Conservation (phyloP, 2,888 invertebrate genomes). For the Linnaemya vulpina region DNA sequence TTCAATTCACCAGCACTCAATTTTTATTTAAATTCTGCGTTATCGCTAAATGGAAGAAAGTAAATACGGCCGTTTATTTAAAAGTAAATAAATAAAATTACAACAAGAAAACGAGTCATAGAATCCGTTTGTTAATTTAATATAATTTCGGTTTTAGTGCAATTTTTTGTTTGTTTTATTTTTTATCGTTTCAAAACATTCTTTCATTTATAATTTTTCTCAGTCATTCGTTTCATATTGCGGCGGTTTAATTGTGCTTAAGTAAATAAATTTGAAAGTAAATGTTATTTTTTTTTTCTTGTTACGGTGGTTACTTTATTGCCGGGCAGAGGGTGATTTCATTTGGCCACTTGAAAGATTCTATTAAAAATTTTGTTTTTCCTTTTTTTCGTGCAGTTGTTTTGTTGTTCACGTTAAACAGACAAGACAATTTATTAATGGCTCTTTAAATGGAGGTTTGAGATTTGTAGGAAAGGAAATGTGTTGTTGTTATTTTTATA, state of each 20-base stretch:
- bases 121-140: conserved; percentile 59
- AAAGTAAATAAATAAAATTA: conserved; percentile 55
- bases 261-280: conserved; percentile 71
- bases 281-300: conserved; percentile 75
- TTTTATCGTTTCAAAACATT: conserved; percentile 50
- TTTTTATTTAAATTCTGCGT: conserved; percentile 65
- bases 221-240: conserved; percentile 61
- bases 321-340: conserved; percentile 86
- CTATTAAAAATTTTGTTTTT: conserved; percentile 31
- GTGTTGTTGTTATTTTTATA: neutral
- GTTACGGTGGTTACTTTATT: conserved; percentile 94
- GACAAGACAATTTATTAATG: conserved; percentile 40
- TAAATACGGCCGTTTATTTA: conserved; percentile 54
- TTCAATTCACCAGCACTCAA: conserved; percentile 64
- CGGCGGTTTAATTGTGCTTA: conserved; percentile 70
- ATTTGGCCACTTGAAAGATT: conserved; percentile 85
- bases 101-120: conserved; percentile 49
- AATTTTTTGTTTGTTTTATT: conserved; percentile 25
- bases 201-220: conserved; percentile 33
- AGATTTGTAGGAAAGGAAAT: neutral
- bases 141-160: conserved; percentile 61
- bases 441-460: conserved; percentile 25
- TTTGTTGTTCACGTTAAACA: conserved; percentile 20
- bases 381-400: neutral
- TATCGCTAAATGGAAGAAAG: conserved; percentile 65